A percentile compares a stretch with the other conserved stretches of the same genome.
Evolutionary conservation across 2,888 invertebrate species (phyloP).

Genomic region (Mystacides longicornis): DNA sequence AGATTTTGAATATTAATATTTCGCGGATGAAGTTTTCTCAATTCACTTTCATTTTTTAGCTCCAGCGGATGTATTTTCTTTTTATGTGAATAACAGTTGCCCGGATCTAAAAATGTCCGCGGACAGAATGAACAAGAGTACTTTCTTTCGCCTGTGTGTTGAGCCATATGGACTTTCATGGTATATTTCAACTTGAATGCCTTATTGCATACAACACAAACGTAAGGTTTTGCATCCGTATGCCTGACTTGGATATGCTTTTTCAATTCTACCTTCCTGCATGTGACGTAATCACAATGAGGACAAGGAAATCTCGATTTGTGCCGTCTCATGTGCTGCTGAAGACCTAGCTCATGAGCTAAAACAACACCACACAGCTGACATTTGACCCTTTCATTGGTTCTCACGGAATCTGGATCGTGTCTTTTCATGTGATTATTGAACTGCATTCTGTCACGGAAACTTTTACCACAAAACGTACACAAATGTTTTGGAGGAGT

Average conservation of each 20-base stretch:
- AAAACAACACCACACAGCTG: slow-evolving; percentile 8
- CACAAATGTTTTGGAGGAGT: slow-evolving; percentile 24
- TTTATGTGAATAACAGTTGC: slow-evolving; percentile 17
- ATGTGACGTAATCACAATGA: slow-evolving; percentile 13
- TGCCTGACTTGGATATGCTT: slow-evolving; percentile 15
- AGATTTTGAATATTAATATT: neutral
- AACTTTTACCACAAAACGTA: slow-evolving; percentile 27
- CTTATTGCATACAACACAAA: slow-evolving; percentile 20
- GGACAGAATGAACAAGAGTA: slow-evolving; percentile 18
- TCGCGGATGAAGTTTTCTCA: neutral
- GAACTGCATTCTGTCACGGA: slow-evolving; percentile 9
- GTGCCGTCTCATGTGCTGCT: slow-evolving; percentile 13
- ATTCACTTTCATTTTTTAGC: neutral
- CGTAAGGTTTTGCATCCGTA: slow-evolving; percentile 19
- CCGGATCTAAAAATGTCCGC: slow-evolving; percentile 17
- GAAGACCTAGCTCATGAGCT: slow-evolving; percentile 1
- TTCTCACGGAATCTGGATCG: slow-evolving; percentile 3
- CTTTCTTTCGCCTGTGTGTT: slow-evolving; percentile 22
- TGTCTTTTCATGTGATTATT: slow-evolving; percentile 14
- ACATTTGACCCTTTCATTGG: slow-evolving; percentile 10
- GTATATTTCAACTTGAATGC: slow-evolving; percentile 16
- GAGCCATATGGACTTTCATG: slow-evolving; percentile 20
- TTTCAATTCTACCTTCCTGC: slow-evolving; percentile 10
- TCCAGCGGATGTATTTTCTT: slow-evolving; percentile 16
- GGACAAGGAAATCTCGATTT: slow-evolving; percentile 7